Evolutionary conservation across 2,113 vertebrate species (phyloP), one percentile per base, ranked within the genome.

Genomic region (Oophaga pumilio): DNA sequence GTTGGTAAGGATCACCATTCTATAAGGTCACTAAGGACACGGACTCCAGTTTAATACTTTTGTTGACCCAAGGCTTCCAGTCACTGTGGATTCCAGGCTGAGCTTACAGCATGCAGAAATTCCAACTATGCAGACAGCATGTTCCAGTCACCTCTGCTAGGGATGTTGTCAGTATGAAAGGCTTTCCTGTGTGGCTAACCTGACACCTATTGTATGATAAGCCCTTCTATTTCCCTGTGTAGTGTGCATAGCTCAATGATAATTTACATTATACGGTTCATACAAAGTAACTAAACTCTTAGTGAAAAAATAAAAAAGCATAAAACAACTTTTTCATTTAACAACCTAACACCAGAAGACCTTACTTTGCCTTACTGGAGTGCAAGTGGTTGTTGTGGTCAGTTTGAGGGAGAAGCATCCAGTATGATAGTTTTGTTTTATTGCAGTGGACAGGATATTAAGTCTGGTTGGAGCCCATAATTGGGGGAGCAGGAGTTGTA

Each of bases 51-150:
- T 69, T 86, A 68, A 53, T 86, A 26, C 76, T 86, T 57, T 68
- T 50, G 62, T 59, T 66, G 85, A 79, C 60, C 76, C 76, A 86
- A 69, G 62, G 43, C 62, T 79, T 79, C 33, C 20, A 86, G 84
- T 43, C 59, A 86, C 59, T 62, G 28, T 26, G 53, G 76, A 86
- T 69, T 86, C 85, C 76, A 69, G 57, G 53, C 73, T 64, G 85
- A 79, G 85, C 76, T 86, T 79, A 86, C 49, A 33, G 57, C 18
- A 69, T 79, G 76, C 76, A 86, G 85, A 86, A 69, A 86, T 86
- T 79, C 60, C 76, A 86, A 80, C 17, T 86, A 86, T 86, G 85
- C 85, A 86, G 76, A 86, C 85, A 76, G 74, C 85, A 52, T 79
- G 85, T 86, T 68, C 76, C 85, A 79, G 7, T 79, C 60, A 86